Evolutionary conservation across 2,797 vertebrate species (phyloP).

Genomic region (Darevskia nairensis): DNA sequence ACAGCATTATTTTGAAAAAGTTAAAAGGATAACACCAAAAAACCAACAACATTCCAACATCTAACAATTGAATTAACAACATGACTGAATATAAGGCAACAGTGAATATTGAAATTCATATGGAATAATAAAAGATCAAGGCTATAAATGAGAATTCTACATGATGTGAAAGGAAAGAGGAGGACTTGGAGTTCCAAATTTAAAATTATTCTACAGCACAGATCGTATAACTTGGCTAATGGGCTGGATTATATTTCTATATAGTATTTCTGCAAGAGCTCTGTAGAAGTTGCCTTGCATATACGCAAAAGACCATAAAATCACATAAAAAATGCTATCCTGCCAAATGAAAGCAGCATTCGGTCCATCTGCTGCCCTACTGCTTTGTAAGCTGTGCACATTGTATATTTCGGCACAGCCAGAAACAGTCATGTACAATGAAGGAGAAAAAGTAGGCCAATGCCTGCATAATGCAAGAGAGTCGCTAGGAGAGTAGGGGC

Average conservation of each 20-base stretch:
- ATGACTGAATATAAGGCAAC: no score
- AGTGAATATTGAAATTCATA: no score
- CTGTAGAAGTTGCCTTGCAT: not conserved
- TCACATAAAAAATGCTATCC: not conserved
- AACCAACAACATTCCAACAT: no score
- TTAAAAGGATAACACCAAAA: no score
- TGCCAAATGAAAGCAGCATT: not conserved
- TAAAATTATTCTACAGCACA: no score
- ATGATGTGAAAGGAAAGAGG: no score
- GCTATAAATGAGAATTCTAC: no score
- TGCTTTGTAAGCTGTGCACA: not conserved
- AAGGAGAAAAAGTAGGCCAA: conserved; percentile 25
- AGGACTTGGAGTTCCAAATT: no score
- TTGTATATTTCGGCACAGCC: conserved; percentile 12
- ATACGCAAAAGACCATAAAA: not conserved
- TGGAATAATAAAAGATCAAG: no score
- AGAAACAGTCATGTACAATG: not conserved
- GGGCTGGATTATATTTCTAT: not conserved
- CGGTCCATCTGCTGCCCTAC: conserved; percentile 2
- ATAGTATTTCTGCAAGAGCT: not conserved
- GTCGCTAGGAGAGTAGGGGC: not conserved
- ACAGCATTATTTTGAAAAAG: not conserved
- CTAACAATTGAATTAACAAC: no score
- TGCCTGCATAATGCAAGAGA: conserved; percentile 3
- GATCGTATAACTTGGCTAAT: no score